Conservation (phyloP, 2,113 vertebrate species). For the Seriola quinqueradiata region DNA sequence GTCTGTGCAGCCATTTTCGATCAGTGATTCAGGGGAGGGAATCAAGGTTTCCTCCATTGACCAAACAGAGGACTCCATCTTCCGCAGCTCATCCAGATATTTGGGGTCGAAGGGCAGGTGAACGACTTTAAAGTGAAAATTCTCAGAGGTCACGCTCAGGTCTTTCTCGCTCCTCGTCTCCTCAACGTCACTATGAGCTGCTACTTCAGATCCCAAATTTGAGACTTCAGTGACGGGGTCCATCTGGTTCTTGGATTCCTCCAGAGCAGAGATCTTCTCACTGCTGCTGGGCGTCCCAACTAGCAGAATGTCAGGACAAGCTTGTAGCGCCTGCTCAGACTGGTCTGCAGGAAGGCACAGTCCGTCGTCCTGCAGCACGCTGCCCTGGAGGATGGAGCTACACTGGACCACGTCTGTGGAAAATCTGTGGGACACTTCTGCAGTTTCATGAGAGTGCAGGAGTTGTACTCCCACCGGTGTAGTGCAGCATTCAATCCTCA, state of each 20-base stretch:
- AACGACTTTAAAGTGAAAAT: slow-evolving; percentile 65
- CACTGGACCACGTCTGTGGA: slow-evolving; percentile 70
- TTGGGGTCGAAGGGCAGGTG: slow-evolving; percentile 72
- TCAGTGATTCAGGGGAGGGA: slow-evolving; percentile 60
- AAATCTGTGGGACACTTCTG: slow-evolving; percentile 67
- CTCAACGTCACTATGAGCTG: background rate
- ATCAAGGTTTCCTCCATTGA: slow-evolving; percentile 75
- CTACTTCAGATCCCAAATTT: background rate
- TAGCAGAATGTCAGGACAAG: slow-evolving; percentile 76
- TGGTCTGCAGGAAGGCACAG: slow-evolving; percentile 3
- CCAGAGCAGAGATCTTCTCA: slow-evolving; percentile 7
- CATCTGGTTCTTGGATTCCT: slow-evolving; percentile 14
- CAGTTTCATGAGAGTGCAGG: slow-evolving; percentile 65
- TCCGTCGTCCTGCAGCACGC: slow-evolving; percentile 6
- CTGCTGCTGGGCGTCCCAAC: slow-evolving; percentile 15
- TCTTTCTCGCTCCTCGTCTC: slow-evolving; percentile 14
- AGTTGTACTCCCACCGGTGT: slow-evolving; percentile 69
- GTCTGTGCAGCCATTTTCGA: slow-evolving; percentile 41
- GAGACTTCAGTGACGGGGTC: background rate
- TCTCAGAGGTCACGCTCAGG: slow-evolving; percentile 7
- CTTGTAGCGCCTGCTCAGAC: slow-evolving; percentile 43
- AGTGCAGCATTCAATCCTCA: slow-evolving; percentile 79
- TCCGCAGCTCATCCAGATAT: slow-evolving; percentile 75
- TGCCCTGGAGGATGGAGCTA: slow-evolving; percentile 54
- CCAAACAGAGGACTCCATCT: slow-evolving; percentile 80